Evolutionary conservation across 2,888 invertebrate species (phyloP).

Genomic region (Sarcophaga caerulescens): DNA sequence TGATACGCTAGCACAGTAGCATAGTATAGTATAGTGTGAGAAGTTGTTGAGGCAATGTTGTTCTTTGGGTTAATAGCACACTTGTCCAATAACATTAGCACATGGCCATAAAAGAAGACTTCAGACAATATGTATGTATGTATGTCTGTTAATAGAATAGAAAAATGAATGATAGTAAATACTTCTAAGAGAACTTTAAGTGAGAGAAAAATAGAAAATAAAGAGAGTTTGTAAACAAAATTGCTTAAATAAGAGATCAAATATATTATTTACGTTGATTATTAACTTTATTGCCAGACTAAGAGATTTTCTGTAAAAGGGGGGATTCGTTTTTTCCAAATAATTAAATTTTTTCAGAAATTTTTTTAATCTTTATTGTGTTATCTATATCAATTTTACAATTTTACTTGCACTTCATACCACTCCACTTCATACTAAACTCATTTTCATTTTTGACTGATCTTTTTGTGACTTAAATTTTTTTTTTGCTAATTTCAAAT

Average conservation of each 20-base stretch:
- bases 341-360: too few relatives aligned
- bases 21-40: background rate
- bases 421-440: too few relatives aligned
- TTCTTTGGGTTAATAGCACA: slow-evolving; percentile 82
- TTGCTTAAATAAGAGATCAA: background rate
- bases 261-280: background rate
- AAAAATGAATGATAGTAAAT: background rate
- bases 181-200: slow-evolving; percentile 1
- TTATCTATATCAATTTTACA: too few relatives aligned
- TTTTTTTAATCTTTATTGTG: too few relatives aligned
- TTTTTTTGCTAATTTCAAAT: too few relatives aligned
- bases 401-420: too few relatives aligned
- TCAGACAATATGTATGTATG: background rate
- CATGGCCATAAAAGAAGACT: slow-evolving; percentile 47
- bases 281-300: background rate
- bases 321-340: too few relatives aligned
- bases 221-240: background rate
- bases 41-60: slow-evolving; percentile 18
- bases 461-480: too few relatives aligned
- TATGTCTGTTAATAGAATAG: background rate
- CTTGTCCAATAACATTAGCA: slow-evolving; percentile 74
- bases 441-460: too few relatives aligned
- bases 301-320: background rate
- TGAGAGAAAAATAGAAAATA: background rate
- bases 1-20: background rate